Conservation (phyloP, 1,140 invertebrate genomes). For the Anthonomus grandis region DNA sequence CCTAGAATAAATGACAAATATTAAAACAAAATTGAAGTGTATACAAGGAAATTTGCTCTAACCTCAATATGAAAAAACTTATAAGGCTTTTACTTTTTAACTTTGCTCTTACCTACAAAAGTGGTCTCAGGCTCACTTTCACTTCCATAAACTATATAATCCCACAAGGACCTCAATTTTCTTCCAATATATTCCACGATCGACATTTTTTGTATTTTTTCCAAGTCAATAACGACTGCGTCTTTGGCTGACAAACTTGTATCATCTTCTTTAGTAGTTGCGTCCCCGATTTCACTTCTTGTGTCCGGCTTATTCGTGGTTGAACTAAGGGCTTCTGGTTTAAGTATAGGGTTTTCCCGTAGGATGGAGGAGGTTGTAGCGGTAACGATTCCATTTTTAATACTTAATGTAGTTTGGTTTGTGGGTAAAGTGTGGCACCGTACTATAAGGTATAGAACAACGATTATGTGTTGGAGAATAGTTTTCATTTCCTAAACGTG, state of each 20-base stretch:
- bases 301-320: too few relatives aligned
- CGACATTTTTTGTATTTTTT: slow-evolving; percentile 12
- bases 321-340: neutral
- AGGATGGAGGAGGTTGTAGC: neutral
- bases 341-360: neutral
- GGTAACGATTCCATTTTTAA: neutral
- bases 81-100: too few relatives aligned
- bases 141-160: slow-evolving; percentile 6
- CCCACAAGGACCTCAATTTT: slow-evolving; percentile 2
- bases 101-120: slow-evolving; percentile 13
- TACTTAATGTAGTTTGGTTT: too few relatives aligned
- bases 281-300: neutral
- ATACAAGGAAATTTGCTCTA: too few relatives aligned
- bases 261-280: neutral
- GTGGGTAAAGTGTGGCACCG: too few relatives aligned
- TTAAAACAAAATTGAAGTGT: neutral
- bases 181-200: slow-evolving; percentile 10
- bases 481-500: too few relatives aligned
- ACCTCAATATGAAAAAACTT: neutral
- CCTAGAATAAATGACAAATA: slow-evolving; percentile 4
- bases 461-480: too few relatives aligned
- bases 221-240: slow-evolving; percentile 11
- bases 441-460: too few relatives aligned
- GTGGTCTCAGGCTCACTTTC: neutral
- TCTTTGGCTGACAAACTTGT: neutral